Base-by-base conservation (phyloP, 2,113 vertebrate species). In the Anser brachyrhynchus region DNA sequence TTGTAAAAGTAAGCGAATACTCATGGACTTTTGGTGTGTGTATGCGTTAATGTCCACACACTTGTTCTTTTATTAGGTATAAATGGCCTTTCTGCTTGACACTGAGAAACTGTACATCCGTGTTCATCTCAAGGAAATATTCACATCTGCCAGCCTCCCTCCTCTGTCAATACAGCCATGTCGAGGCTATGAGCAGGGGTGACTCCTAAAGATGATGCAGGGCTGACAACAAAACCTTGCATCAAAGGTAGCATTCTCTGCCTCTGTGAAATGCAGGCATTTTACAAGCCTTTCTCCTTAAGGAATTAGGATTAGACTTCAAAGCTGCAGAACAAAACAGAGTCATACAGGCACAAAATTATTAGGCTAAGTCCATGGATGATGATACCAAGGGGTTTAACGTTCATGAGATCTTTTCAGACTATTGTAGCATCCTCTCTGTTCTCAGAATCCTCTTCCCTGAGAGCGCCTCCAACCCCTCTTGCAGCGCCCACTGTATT, bases 231-330 rank as follows among this genome's bases (percentile, higher is more conserved):
- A 85, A 58, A 67, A 44, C 31, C 78, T 64, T 43, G 81, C 74
- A 92, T 93, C 93, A 96, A 95, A 96, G 89, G 85, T 94, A 96
- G 44, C 5, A 66, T 58, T 87, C 82, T 82, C 67, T 58, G 37
- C 39, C 71, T 90, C 59, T 90, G 89, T 66, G 75, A 96, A 94
- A 92, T 3, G 78, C 80, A 83, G 78, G 69, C 31, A 52, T 93
- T 95, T 87, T 64, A 83, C 91, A 92, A 92, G 92, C 84, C 87
- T 74, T 77, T 87, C 84, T 93, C 91, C 94, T 71, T 67, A 96
- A 97, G 95, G 95, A 96, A 91, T 95, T 86, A 89, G 89, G 84
- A 95, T 92, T 95, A 96, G 83, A 94, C 93, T 96, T 96, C 95
- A 97, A 95, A 96, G 93, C 88, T 59, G 66, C 73, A 87, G 93